phyloP scores from a whole-genome alignment of 2,113 vertebrate genomes.

The Centropus unirufus region DNA sequence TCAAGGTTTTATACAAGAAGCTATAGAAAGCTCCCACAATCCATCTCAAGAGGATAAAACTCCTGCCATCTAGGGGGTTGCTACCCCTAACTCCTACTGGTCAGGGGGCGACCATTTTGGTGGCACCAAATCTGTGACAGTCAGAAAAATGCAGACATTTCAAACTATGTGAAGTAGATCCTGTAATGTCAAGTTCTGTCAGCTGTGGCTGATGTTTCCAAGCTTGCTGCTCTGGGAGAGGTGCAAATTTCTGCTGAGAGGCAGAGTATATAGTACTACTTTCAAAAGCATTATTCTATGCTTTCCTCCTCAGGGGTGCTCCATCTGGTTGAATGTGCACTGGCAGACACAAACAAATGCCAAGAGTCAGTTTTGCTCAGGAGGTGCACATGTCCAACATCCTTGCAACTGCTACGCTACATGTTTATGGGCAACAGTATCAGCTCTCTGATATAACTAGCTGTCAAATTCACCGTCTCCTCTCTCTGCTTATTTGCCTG shows the following conservation, averaged over 20 bases:
- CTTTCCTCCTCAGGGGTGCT: not conserved
- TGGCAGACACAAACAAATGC: not conserved
- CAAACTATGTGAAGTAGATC: not conserved
- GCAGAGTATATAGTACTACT: not conserved
- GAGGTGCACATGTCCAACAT: not conserved
- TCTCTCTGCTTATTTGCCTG: not conserved
- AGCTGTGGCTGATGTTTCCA: not conserved
- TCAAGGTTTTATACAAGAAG: not conserved
- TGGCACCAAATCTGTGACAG: not conserved
- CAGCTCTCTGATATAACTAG: not conserved
- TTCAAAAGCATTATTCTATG: not conserved
- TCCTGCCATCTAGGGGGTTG: not conserved
- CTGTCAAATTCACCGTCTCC: not conserved
- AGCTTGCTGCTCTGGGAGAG: not conserved
- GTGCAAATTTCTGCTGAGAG: not conserved
- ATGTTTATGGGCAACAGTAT: not conserved
- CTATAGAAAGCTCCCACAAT: not conserved
- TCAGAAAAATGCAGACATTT: not conserved
- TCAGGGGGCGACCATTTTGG: not conserved
- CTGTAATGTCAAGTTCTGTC: not conserved
- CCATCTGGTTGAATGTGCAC: not conserved
- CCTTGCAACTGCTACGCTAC: not conserved
- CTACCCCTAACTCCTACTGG: not conserved
- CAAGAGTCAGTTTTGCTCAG: not conserved
- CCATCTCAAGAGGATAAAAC: not conserved